Conservation (phyloP, 2,888 invertebrate species). For the Cephonodes hylas region DNA sequence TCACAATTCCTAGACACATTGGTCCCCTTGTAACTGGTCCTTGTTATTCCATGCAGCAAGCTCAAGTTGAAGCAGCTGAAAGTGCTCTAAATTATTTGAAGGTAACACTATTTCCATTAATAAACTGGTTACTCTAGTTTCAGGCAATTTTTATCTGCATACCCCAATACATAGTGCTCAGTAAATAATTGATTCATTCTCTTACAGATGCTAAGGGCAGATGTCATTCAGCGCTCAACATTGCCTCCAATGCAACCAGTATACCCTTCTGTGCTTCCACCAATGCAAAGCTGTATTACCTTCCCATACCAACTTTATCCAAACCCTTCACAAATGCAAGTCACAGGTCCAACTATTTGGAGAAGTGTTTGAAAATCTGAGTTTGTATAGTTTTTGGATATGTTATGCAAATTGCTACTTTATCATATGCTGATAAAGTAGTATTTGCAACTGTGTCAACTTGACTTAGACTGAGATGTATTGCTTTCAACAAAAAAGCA, state of each 20-base stretch:
- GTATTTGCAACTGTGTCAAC: neutral
- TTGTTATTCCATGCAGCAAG: constrained; percentile 53
- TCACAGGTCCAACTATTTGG: constrained; percentile 48
- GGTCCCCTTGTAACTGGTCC: constrained; percentile 55
- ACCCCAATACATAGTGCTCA: too few relatives aligned
- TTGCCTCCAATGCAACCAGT: constrained; percentile 37
- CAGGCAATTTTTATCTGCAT: too few relatives aligned
- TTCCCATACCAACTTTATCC: constrained; percentile 45
- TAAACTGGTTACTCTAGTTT: neutral
- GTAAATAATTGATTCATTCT: too few relatives aligned
- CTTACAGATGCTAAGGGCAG: constrained; percentile 52
- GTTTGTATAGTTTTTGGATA: neutral
- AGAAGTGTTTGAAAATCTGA: constrained; percentile 37
- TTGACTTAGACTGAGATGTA: neutral
- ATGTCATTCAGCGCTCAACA: constrained; percentile 46
- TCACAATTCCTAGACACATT: constrained; percentile 41
- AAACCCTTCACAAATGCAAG: constrained; percentile 30
- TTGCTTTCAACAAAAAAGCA: neutral
- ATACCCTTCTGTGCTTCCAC: constrained; percentile 42
- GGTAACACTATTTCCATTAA: constrained; percentile 35
- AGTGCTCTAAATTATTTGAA: constrained; percentile 56
- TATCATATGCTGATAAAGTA: neutral
- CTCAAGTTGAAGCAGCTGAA: constrained; percentile 62
- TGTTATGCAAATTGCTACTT: neutral
- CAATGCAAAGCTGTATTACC: constrained; percentile 42